Base-by-base conservation (phyloP, 2,888 invertebrate genomes). In the Epirrhoe alternata region DNA sequence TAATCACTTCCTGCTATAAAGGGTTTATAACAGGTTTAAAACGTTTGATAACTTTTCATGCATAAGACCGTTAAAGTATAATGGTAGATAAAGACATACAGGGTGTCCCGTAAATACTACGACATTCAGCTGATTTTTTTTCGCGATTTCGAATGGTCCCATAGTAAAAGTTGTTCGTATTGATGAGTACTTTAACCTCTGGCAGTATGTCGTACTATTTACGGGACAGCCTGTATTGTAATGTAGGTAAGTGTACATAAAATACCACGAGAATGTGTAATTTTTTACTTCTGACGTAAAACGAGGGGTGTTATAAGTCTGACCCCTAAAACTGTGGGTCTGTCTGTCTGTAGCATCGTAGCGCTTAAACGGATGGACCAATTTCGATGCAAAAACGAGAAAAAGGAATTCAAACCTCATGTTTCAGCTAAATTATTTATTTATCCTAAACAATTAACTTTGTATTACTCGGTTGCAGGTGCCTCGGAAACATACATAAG, bases 401-500 rank as follows among this genome's bases (percentile, higher is more conserved):
- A 33, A 33, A 33, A 16, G 33, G 33, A 33, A 33, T 33, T 33
- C 33, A 33, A 33, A 33, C 33, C 33, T 33, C 33, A 33, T 33
- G 33, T 7, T 7, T 7, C 33, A 33, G 33, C 33, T 33, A 33
- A 33, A 33, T 33, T 33, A 24, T 24, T 24, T 24, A 24, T 24
- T 24, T 24, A 24, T 24, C 24, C 24, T 24, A 24, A 24, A 24
- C 24, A 24, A 24, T 24, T 24, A 51, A 38, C 38, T 51, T 59
- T 38, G 38, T 59, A 38, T 59, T 59, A 51, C 38, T 51, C 38
- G 24, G 24, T 69, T 66, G 47, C 64, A 68, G 68, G 64, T 66
- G 53, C 66, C 42, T 63, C 70, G 61, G 72, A 70, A 35, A 72
- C 70, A 67, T 72, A 68, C 72, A 72, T 35, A 72, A 72, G 72